Evolutionary conservation across 2,797 vertebrate genomes (phyloP), one percentile per base, ranked within the genome.

Genomic region (Bryconaethiops microstoma): DNA sequence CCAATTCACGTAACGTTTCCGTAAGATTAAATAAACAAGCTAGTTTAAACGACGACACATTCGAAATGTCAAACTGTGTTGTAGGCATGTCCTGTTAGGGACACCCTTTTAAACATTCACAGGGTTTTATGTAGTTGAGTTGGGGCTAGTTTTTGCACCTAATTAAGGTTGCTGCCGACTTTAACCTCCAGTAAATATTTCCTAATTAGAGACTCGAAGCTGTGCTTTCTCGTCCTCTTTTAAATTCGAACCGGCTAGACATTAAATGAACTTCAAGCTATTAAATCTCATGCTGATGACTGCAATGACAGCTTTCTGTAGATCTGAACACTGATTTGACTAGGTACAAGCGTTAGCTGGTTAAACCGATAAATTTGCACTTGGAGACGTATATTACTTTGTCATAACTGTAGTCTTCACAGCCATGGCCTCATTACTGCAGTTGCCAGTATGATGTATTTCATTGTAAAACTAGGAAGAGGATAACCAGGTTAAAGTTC

Each of bases 211-310:
- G 81, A 86, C 86, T 40, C 59, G 75, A 76, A 84, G 78, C 64
- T 81, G 80, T 89, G 85, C 82, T 81, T 79, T 81, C 79, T 54
- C 72, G 65, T 74, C 42, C 29, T 19, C 29, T 73, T 78, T 35
- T 39, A 69, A 2, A 65, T 35, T 76, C 48, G 62, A 39, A 62
- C 55, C 57, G 48, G 59, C 7, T 62, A 79, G 75, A 48, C 35
- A 17, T 72, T 50, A 45, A 40, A 76, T 39, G 3, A 5, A 70
- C 5, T 52, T 77, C 50, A 50, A 39, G 2, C 21, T 7, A 19
- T 54, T 54, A 60, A 25, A 21, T 60, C 40, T 55, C 50, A 65
- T 48, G 74, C 67, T 82, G 52, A 19, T 48, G 12, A 52, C 60
- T 74, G 35, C 48, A 79, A 13, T 42, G 64, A 69, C 70, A 60